Base-by-base conservation (phyloP, 2,888 invertebrate genomes). In the Eristalis pertinax region DNA sequence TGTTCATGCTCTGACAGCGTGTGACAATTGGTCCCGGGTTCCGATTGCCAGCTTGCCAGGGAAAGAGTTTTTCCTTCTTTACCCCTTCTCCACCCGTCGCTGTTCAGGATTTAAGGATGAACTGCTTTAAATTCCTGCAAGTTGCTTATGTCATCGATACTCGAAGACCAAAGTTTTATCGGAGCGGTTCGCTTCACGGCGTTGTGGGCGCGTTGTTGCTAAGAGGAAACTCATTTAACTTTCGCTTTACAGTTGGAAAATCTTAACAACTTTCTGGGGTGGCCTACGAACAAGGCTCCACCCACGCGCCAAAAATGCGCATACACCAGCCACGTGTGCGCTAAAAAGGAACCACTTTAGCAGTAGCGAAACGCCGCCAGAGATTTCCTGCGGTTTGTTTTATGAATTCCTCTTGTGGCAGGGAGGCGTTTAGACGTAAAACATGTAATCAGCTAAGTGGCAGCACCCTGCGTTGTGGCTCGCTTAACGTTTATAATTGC, bases 321-420 rank as follows among this genome's bases (percentile, higher is more conserved):
- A 35, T 13, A 22, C 35, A 35, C 13, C 22, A 38, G n/a, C 13
- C 60, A 22, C 41, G 70, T 56, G 38, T 32, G 43, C 22, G 11
- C 38, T 38, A 22, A 22, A 65, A 35, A 65, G 41, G 11, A 60
- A 67, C 58, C 74, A 38, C 65, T 63, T 56, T 35, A 13, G 38
- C n/a, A 13, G 24, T 10, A 8, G 26, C 13, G 26, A 62, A 29
- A 24, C 56, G 65, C n/a, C 24, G 74, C 19, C 38, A 58, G 65
- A 65, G 64, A 75, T 60, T 60, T 75, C 29, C 29, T 75, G 75
- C 19, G 76, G 76, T 26, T 77, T 62, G 4, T 26, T 68, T 76
- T 62, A 63, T 77, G 76, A 68, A 69, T 69, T 77, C 43, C 50
- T 2, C 19, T n/a, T 62, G 76, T 11, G 32, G 32, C 1, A 8